Percentiles rank a stretch among this genome's conserved stretches.
phyloP scores from a whole-genome alignment of 2,888 invertebrate genomes.

The Pterobdella sp. region DNA sequence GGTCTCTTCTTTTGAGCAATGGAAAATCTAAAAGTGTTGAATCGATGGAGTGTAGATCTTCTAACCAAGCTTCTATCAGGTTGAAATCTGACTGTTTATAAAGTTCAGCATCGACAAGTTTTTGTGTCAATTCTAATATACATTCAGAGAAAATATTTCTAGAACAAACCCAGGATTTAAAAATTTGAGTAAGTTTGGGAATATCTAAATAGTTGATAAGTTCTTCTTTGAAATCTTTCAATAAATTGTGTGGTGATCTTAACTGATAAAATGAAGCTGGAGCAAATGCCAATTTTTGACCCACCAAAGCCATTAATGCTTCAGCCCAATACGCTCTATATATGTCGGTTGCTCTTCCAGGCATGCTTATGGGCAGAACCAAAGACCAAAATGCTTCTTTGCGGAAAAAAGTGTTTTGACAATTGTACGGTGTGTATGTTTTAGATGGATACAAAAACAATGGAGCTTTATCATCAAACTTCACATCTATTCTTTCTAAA shows the following conservation, averaged over 20 bases:
- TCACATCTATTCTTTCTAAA: slow-evolving; percentile 34
- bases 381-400: slow-evolving; percentile 42
- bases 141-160: slow-evolving; percentile 35
- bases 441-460: slow-evolving; percentile 39
- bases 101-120: slow-evolving; percentile 33
- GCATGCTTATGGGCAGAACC: slow-evolving; percentile 39
- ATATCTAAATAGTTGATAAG: slow-evolving; percentile 38
- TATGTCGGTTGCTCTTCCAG: slow-evolving; percentile 42
- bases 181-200: slow-evolving; percentile 34
- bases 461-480: slow-evolving; percentile 41
- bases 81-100: slow-evolving; percentile 34
- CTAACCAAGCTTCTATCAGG: slow-evolving; percentile 37
- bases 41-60: slow-evolving; percentile 31
- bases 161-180: slow-evolving; percentile 38
- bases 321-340: slow-evolving; percentile 43
- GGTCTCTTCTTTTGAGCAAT: background rate
- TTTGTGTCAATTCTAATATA: slow-evolving; percentile 33
- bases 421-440: slow-evolving; percentile 41
- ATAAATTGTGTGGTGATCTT: slow-evolving; percentile 39
- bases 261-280: slow-evolving; percentile 39
- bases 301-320: slow-evolving; percentile 40
- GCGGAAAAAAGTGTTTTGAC: slow-evolving; percentile 43
- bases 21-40: slow-evolving; percentile 4
- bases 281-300: slow-evolving; percentile 39
- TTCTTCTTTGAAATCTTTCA: slow-evolving; percentile 40